Percentiles rank a stretch among this genome's conserved stretches.
Evolutionary conservation across 2,797 vertebrate genomes (phyloP).

Genomic region (Numenius phaeopus): DNA sequence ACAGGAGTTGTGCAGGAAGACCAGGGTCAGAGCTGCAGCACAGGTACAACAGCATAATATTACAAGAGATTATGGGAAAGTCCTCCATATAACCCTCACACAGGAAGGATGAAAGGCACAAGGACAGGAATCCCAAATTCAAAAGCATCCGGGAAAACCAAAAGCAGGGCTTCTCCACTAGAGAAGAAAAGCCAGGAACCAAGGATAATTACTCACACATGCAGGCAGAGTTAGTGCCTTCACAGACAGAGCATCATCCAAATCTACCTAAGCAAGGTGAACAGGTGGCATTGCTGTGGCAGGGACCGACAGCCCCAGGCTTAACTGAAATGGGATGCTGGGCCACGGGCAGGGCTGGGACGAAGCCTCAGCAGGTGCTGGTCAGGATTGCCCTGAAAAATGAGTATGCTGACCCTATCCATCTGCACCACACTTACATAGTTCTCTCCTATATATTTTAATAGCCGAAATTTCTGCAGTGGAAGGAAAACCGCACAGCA

Average conservation of each 20-base stretch:
- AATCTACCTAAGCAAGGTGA: not conserved
- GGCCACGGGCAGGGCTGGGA: not conserved
- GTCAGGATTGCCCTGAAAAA: not conserved
- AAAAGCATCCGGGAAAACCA: not conserved
- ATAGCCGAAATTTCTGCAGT: not conserved
- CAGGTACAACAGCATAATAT: not conserved
- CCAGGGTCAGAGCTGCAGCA: not conserved
- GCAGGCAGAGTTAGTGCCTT: not conserved
- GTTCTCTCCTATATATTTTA: not conserved
- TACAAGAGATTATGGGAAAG: not conserved
- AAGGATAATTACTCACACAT: not conserved
- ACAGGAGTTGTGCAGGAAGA: not conserved
- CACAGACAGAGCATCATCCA: not conserved
- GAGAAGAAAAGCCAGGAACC: not conserved
- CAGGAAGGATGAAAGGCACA: not conserved
- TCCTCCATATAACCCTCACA: not conserved
- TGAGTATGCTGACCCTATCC: not conserved
- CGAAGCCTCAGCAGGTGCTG: not conserved
- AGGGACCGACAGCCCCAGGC: not conserved
- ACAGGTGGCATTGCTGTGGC: not conserved
- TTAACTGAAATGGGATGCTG: not conserved
- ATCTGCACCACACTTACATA: not conserved
- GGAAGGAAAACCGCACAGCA: not conserved
- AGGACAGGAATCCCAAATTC: not conserved
- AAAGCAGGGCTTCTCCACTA: not conserved